Evolutionary conservation across 2,888 invertebrate genomes (phyloP), one percentile per base, ranked within the genome.

Genomic region (Plutella xylostella): DNA sequence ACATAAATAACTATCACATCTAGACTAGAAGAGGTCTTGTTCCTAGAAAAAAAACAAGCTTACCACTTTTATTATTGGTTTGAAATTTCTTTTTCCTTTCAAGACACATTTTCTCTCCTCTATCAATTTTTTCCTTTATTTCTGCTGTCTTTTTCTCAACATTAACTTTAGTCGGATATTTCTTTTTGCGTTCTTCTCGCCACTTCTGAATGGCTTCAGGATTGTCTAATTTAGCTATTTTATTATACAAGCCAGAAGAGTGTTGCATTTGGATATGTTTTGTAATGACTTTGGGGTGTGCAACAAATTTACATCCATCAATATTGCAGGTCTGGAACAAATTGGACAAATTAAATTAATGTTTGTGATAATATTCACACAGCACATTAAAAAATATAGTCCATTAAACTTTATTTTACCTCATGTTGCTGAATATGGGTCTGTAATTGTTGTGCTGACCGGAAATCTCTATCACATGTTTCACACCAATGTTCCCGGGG

Each of bases 201-300:
- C 96, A 97, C 66, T 91, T 92, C 25, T 88, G 79, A 47, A 96
- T 90, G 53, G 95, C 94, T 65, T 94, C 94, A 0, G 92, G 90
- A 4, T 92, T 90, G 50, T 90, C 88, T 5, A 92, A 61, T 53
- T 90, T 89, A 54, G 89, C 88, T 49, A 96, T 90, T 69, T 89
- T 90, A 43, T 91, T 87, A 60, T 91, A 96, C 15, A 96, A 71
- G 0, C 95, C 96, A n/a, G 91, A 89, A 5, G 87, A 85, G 71
- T 97, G 96, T 73, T 95, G 93, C 85, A 92, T 89, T 65, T 87
- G 86, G 53, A 93, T 88, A 63, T 97, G 97, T 55, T 89, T 89
- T 48, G 90, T 89, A 12, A 97, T 88, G 2, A 95, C 85, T 66
- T 90, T 90, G 3, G 91, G 88, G 65, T 93, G 92, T 3, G 93